These are phyloP conservation scores for Petrolisthes cinctipes DNA, from an alignment of 2,888 invertebrate species.

Conservation along the genomic window DNA sequence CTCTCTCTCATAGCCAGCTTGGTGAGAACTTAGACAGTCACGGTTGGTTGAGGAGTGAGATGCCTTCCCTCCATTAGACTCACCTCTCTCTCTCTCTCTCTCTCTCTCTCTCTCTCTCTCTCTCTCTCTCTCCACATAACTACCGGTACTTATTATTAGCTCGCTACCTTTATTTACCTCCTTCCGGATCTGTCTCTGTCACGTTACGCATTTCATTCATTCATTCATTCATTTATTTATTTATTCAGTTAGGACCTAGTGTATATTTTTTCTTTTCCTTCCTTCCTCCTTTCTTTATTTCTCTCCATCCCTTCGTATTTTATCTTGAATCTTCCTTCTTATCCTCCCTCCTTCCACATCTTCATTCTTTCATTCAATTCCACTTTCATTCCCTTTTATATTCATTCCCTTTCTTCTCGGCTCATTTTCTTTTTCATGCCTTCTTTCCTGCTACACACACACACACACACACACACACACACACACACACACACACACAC, in stretches of 20 bases:
- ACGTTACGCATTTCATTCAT: no score
- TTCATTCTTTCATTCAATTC: neutral
- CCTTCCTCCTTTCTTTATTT: neutral
- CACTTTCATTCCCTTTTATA: neutral
- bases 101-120: neutral
- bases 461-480: constrained; percentile 1
- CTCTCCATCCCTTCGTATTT: neutral
- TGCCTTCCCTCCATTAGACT: neutral
- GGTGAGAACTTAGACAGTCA: neutral
- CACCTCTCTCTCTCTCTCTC: neutral
- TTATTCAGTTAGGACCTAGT: no score
- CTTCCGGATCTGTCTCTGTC: no score
- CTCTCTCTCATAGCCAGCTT: neutral
- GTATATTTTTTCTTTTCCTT: neutral
- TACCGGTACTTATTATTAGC: neutral
- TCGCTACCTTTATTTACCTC: no score
- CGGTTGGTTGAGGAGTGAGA: neutral
- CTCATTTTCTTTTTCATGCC: neutral
- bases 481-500: constrained; percentile 1
- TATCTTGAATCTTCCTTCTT: neutral
- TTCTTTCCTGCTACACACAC: neutral
- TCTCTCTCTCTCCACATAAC: neutral
- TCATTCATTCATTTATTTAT: no score
- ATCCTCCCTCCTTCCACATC: neutral
- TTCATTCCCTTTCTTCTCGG: neutral